phyloP scores from a whole-genome alignment of 2,888 invertebrate genomes.

The Cephus runcator region DNA sequence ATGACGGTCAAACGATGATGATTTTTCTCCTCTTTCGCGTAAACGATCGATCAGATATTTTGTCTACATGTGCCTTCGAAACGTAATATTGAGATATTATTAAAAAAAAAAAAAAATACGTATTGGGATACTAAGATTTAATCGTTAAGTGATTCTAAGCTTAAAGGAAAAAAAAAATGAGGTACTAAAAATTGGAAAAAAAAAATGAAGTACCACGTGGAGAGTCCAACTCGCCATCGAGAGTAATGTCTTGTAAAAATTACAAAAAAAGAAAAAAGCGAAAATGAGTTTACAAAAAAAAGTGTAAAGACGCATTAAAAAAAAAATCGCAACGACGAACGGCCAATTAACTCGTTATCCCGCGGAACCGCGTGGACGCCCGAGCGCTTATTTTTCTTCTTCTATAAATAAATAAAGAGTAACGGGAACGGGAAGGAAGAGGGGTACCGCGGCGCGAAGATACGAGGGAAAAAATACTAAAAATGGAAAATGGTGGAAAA shows the following conservation, averaged over 20 bases:
- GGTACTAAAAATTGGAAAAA: slow-evolving; percentile 5
- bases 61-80: slow-evolving; percentile 49
- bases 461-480: background rate
- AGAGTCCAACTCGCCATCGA: slow-evolving; percentile 3
- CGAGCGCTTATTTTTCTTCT: no score
- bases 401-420: no score
- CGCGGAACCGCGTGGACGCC: no score
- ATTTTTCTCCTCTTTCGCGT: slow-evolving; percentile 1
- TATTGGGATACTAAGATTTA: slow-evolving; percentile 31
- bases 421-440: background rate
- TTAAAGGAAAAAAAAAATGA: slow-evolving; percentile 7
- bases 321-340: no score
- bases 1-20: no score
- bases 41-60: slow-evolving; percentile 5
- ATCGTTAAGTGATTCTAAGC: slow-evolving; percentile 25
- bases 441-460: background rate
- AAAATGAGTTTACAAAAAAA: background rate
- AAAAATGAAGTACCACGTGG: slow-evolving; percentile 14
- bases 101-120: slow-evolving; percentile 3
- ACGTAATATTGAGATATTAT: slow-evolving; percentile 27
- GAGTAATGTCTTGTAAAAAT: background rate
- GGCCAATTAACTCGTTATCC: no score
- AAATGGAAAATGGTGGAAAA: slow-evolving; percentile 6
- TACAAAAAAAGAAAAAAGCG: background rate
- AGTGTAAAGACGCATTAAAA: background rate